Percentiles rank a stretch among this genome's conserved stretches.
Conservation (phyloP, 64 coral and sea anemone species). For the Catalaphyllia jardinei region DNA sequence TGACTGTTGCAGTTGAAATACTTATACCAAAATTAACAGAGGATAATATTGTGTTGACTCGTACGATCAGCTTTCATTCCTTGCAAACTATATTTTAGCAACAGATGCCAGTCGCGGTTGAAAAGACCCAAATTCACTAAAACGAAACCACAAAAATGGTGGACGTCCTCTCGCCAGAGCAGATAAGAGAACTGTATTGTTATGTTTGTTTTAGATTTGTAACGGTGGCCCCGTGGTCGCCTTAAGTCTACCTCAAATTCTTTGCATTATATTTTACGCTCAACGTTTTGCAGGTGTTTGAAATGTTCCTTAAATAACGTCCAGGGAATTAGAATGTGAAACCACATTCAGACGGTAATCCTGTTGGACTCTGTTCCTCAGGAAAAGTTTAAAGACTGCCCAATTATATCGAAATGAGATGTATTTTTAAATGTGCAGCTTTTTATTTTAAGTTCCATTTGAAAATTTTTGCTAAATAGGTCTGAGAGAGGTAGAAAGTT, state of each 20-base stretch:
- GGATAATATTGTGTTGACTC: too few species aligned
- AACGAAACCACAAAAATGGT: not conserved
- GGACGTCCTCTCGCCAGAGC: not conserved
- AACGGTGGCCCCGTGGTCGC: not conserved
- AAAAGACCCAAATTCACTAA: not conserved
- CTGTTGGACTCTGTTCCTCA: too few species aligned
- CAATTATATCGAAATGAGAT: too few species aligned
- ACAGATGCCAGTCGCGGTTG: not conserved
- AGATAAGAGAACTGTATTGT: slow-evolving; percentile 36
- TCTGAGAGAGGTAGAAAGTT: not conserved
- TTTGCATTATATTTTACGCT: not conserved
- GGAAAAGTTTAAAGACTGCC: too few species aligned
- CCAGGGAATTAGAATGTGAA: not conserved
- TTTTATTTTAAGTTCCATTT: not conserved
- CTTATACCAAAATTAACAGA: too few species aligned
- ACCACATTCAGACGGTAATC: too few species aligned
- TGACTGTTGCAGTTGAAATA: too few species aligned
- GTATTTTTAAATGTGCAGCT: too few species aligned
- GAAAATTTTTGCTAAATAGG: not conserved
- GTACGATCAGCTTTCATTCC: too few species aligned
- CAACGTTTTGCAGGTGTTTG: not conserved
- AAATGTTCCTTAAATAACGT: not conserved
- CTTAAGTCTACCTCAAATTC: not conserved
- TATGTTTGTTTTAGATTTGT: slow-evolving; percentile 39
- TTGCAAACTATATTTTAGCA: too few species aligned